Evolutionary conservation across 1,140 invertebrate species (phyloP).

Genomic region (Drosophila varians): DNA sequence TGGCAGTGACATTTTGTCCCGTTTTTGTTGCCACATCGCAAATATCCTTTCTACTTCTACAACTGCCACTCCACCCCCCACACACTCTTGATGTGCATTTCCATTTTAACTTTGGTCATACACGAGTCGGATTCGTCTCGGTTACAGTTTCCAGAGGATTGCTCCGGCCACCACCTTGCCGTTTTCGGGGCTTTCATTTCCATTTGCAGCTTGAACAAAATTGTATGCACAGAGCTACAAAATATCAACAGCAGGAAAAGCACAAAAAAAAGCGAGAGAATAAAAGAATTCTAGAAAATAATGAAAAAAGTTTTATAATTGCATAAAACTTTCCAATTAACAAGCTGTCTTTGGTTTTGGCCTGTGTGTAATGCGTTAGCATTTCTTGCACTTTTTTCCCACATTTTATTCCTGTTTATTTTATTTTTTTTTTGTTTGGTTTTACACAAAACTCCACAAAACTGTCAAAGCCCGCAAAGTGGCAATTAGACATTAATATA

Average conservation of each 20-base stretch:
- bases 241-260: conserved; percentile 58
- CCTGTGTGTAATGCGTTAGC: conserved; percentile 34
- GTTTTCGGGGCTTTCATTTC: conserved; percentile 18
- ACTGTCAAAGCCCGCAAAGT: conserved; percentile 46
- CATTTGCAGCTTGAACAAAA: conserved; percentile 63
- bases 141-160: conserved; percentile 64
- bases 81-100: conserved; percentile 49
- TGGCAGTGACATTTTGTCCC: conserved; percentile 62
- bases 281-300: conserved; percentile 67
- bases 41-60: conserved; percentile 16
- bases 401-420: background rate
- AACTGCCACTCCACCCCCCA: conserved; percentile 12
- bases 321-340: conserved; percentile 81
- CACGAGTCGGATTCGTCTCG: conserved; percentile 71
- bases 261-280: conserved; percentile 35
- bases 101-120: conserved; percentile 78
- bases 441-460: too few species aligned
- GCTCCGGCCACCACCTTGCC: conserved; percentile 30
- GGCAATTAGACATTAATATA: conserved; percentile 62
- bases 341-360: conserved; percentile 71
- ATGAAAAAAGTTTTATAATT: conserved; percentile 82
- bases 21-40: conserved; percentile 46
- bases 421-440: too few species aligned
- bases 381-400: background rate
- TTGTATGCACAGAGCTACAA: conserved; percentile 65